Evolutionary conservation across 2,888 invertebrate species (phyloP).

Genomic region (Hirtodrosophila cameraria): DNA sequence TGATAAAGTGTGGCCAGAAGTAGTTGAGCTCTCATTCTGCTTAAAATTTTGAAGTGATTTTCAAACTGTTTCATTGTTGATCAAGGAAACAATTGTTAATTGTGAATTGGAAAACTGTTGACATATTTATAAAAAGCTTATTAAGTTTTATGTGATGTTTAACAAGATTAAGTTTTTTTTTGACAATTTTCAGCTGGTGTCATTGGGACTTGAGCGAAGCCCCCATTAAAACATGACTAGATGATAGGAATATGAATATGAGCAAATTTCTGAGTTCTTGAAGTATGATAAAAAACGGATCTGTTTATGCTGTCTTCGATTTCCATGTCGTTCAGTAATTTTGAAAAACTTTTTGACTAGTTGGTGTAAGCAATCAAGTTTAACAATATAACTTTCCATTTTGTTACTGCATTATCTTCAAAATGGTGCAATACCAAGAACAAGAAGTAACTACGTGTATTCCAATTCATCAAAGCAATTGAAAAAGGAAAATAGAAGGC

Average conservation of each 20-base stretch:
- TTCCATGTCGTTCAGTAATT: constrained; percentile 20
- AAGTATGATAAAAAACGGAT: constrained; percentile 16
- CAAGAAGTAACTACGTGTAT: constrained; percentile 68
- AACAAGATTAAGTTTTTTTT: not conserved
- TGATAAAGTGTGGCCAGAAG: constrained; percentile 1
- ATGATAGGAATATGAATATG: constrained; percentile 25
- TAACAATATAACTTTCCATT: constrained; percentile 30
- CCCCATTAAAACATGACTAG: constrained; percentile 36
- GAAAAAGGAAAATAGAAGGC: constrained; percentile 56
- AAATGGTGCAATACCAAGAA: constrained; percentile 34
- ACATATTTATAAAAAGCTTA: not conserved
- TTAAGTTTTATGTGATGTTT: not conserved
- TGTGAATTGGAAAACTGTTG: too few species aligned
- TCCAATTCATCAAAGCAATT: constrained; percentile 79
- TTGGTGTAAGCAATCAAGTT: constrained; percentile 37
- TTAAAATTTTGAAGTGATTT: too few species aligned
- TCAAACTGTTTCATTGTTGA: too few species aligned
- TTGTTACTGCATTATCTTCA: constrained; percentile 58
- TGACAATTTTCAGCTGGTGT: constrained; percentile 16
- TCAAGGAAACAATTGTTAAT: too few species aligned
- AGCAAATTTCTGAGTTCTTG: constrained; percentile 20
- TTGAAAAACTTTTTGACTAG: constrained; percentile 17
- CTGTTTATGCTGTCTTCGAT: constrained; percentile 19
- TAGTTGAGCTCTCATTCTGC: not conserved
- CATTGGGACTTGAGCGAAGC: constrained; percentile 19